These are phyloP conservation scores for Epinephelus awoara DNA, from an alignment of 2,797 vertebrate species.

Conservation along the genomic window DNA sequence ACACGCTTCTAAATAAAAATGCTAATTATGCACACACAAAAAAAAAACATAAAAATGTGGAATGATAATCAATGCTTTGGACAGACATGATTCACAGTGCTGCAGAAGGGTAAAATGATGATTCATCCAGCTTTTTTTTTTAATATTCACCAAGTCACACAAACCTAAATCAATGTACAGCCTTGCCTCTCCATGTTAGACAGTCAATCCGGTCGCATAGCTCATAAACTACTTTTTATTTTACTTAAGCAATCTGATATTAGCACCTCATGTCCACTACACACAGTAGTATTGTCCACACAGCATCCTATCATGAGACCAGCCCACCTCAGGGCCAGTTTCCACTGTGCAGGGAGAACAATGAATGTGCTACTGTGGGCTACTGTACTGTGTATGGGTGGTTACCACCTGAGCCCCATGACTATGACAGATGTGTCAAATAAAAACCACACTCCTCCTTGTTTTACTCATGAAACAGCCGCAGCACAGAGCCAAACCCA, in stretches of 20 bases:
- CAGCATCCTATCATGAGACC: slow-evolving; percentile 34
- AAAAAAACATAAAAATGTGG: neutral
- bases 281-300: slow-evolving; percentile 30
- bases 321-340: slow-evolving; percentile 66
- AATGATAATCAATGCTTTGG: neutral
- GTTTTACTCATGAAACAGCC: slow-evolving; percentile 25
- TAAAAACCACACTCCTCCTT: slow-evolving; percentile 26
- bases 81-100: slow-evolving; percentile 17
- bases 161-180: slow-evolving; percentile 23
- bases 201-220: slow-evolving; percentile 1
- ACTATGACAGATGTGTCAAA: slow-evolving; percentile 54
- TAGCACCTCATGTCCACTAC: slow-evolving; percentile 5
- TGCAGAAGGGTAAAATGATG: slow-evolving; percentile 52
- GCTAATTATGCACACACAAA: neutral
- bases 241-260: slow-evolving; percentile 10
- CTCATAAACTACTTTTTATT: slow-evolving; percentile 17
- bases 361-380: slow-evolving; percentile 75
- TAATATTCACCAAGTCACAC: slow-evolving; percentile 55
- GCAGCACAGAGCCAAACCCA: slow-evolving; percentile 40
- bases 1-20: neutral
- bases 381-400: slow-evolving; percentile 75
- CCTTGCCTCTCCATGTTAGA: neutral
- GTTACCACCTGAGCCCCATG: slow-evolving; percentile 71
- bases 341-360: slow-evolving; percentile 79
- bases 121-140: slow-evolving; percentile 62